Evolutionary conservation across 2,797 vertebrate species (phyloP), one percentile per base, ranked within the genome.

Genomic region (Clarias laeviceps): DNA sequence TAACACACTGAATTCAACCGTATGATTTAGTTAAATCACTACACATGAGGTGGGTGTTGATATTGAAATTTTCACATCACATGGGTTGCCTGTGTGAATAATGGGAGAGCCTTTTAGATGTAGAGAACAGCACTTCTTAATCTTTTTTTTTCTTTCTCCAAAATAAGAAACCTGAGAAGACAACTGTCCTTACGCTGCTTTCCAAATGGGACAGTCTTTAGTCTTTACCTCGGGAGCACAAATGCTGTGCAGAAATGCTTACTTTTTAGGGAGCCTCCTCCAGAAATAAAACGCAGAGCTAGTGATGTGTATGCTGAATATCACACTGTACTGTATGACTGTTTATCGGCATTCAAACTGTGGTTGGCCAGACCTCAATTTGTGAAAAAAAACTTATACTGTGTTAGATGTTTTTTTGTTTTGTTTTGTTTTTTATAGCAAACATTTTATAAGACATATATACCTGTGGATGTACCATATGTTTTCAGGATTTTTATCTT

Each of bases 371-470:
- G 80, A 40, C 54, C 40, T 69, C 29, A 73, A 54, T 82, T 80
- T n/a, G 54, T 15, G 7, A 70, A 24, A 45, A 57, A 9, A 79
- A 65, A 27, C 29, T 24, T 6, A 57, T 73, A 66, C 66, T 73
- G 32, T 11, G n/a, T 84, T 78, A 27, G 79, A 86, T 76, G 66
- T 70, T 70, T 45, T 11, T 50, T 50, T 50, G 0, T 1, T 40
- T 40, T 40, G 1, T 50, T 50, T 11, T 45, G 40, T 50, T 50
- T 50, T 50, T 79, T 87, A 62, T 78, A 82, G 34, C 50, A 54
- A 64, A 73, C 61, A 64, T 88, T 85, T 89, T 72, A 32, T 84
- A 82, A 78, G 65, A 74, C 73, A 50, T 84, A 69, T 59, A 79
- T 68, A 80, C 80, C 50, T 86, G 40, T 88, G 80, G 82, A 86